These are phyloP conservation scores for Campoplex nolae DNA, from an alignment of 2,888 invertebrate species.

Conservation along the genomic window DNA sequence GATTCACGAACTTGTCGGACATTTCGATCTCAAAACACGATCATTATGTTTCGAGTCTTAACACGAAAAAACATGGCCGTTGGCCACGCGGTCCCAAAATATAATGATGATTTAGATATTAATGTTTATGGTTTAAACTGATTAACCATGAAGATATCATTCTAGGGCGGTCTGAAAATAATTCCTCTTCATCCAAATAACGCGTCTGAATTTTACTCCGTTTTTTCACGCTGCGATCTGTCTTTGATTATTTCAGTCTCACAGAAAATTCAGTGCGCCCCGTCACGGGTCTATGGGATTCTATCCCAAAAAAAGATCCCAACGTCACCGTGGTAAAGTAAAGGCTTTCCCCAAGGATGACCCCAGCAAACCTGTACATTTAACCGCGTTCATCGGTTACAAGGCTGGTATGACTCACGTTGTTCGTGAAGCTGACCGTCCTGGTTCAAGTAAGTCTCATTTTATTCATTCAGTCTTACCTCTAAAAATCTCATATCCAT, in stretches of 20 bases:
- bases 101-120: slow-evolving; percentile 88
- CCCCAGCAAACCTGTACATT: slow-evolving; percentile 96
- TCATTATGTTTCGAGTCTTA: not conserved
- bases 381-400: slow-evolving; percentile 99
- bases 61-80: slow-evolving; percentile 39
- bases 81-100: slow-evolving; percentile 31
- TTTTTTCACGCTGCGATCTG: slow-evolving; percentile 7
- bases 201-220: not conserved
- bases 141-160: slow-evolving; percentile 87
- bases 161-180: slow-evolving; percentile 91
- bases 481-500: not conserved
- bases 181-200: slow-evolving; percentile 33
- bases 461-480: not conserved
- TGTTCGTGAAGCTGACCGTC: slow-evolving; percentile 98
- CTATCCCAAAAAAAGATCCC: slow-evolving; percentile 99
- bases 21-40: not conserved
- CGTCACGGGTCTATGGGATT: slow-evolving; percentile 99
- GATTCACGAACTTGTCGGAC: not conserved
- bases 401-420: slow-evolving; percentile 99
- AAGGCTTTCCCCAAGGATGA: slow-evolving; percentile 99
- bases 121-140: slow-evolving; percentile 90
- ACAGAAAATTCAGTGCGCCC: slow-evolving; percentile 99
- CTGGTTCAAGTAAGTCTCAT: slow-evolving; percentile 96
- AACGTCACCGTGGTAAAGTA: slow-evolving; percentile 98
- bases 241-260: slow-evolving; percentile 90